These are phyloP conservation scores for Agonopterix heracliana DNA, from an alignment of 2,888 invertebrate species.

Conservation along the genomic window DNA sequence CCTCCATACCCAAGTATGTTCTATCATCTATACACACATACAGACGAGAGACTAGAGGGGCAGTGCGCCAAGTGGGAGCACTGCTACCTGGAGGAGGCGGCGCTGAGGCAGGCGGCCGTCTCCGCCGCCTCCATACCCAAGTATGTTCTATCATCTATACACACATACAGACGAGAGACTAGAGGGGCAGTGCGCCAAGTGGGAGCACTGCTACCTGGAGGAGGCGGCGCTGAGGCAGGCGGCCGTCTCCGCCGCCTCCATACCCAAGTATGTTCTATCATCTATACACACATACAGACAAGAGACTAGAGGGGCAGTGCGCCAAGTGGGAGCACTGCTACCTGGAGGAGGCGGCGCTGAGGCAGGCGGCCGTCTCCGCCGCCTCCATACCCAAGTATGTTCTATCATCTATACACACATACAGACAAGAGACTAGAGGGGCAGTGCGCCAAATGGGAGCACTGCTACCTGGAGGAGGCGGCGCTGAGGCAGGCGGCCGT, in stretches of 20 bases:
- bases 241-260: constrained; percentile 83
- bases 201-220: constrained; percentile 90
- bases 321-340: constrained; percentile 92
- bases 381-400: constrained; percentile 80
- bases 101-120: constrained; percentile 82
- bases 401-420: no score
- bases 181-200: constrained; percentile 88
- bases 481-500: constrained; percentile 83
- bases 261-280: constrained; percentile 72
- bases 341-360: constrained; percentile 85
- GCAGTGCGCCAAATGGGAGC: constrained; percentile 91
- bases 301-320: constrained; percentile 82
- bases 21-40: no score
- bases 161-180: constrained; percentile 66
- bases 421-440: constrained; percentile 79
- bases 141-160: constrained; percentile 39
- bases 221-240: constrained; percentile 85
- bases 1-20: constrained; percentile 79
- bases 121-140: constrained; percentile 83
- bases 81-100: constrained; percentile 87
- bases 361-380: constrained; percentile 84
- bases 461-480: constrained; percentile 88
- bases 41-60: constrained; percentile 79
- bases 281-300: constrained; percentile 41
- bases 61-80: constrained; percentile 92